phyloP scores from a whole-genome alignment of 2,113 vertebrate genomes.

The Calonectris borealis region DNA sequence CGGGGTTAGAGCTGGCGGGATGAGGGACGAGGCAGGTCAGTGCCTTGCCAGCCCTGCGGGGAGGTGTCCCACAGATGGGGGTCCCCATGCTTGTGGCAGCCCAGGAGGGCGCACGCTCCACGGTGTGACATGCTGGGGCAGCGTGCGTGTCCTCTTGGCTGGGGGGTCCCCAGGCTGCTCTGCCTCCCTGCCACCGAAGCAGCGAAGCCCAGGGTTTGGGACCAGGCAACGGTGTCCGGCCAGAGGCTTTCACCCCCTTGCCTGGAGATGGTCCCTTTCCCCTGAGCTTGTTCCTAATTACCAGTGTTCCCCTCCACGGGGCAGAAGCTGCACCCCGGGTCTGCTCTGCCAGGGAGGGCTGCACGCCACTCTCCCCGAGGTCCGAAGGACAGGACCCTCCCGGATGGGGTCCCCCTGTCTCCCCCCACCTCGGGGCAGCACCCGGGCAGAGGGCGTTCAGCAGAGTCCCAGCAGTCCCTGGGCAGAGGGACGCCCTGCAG shows the following conservation, averaged over 20 bases:
- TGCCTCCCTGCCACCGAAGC: neutral
- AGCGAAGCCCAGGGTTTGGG: neutral
- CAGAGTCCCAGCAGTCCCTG: neutral
- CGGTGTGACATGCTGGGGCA: fast-evolving
- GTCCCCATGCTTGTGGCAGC: neutral
- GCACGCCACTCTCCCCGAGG: fast-evolving
- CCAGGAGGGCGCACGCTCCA: neutral
- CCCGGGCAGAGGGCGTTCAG: fast-evolving
- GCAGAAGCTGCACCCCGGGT: neutral
- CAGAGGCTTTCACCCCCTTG: neutral
- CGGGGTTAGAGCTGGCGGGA: neutral
- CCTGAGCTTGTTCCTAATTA: neutral
- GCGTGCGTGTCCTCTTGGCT: fast-evolving
- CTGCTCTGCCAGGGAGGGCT: neutral
- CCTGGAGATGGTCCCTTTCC: neutral
- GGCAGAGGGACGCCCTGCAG: neutral
- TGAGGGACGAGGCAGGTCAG: neutral
- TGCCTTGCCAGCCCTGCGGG: neutral
- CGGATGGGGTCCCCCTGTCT: neutral
- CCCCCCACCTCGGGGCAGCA: neutral
- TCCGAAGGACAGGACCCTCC: neutral
- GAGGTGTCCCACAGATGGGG: fast-evolving
- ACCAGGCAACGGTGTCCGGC: neutral
- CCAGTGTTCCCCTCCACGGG: fast-evolving
- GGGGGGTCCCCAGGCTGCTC: neutral